Evolutionary conservation across 2,888 invertebrate species (phyloP), one percentile per base, ranked within the genome.

Genomic region (Andricus curvator): DNA sequence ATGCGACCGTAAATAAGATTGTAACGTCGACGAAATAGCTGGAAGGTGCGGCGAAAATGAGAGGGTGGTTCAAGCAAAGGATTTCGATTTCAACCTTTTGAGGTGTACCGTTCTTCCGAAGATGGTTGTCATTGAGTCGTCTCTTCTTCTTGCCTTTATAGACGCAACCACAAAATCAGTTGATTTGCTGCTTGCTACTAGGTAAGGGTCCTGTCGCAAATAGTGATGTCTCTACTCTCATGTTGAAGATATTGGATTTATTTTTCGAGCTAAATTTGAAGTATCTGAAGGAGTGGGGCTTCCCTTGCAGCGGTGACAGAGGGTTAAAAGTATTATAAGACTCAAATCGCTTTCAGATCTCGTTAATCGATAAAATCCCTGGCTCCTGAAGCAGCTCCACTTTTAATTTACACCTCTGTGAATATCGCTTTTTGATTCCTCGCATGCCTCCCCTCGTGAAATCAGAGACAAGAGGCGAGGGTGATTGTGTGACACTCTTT

Each of bases 1-100:
- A 89, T 85, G 85, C 82, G 88, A 85, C 86, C 86, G 86, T 88
- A 88, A 89, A 89, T 86, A 88, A 86, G 83, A 77, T 77, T 68
- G 79, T 84, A 84, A 86, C 80, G 80, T 62, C 62, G 60, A 33
- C 56, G 66, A 41, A 65, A 76, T 77, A 41, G 77, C 25, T 60
- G 25, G 37, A 60, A 66, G 48, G 62, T 77, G 62, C 20, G 67
- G 64, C 41, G 68, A 79, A 78, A 80, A 70, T 22, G 62, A 62
- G 74, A 74, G 56, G 74, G 51, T 74, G 33, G 74, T 56, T 74
- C 74, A 51, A 70, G 70, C 48, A 48, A 51, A 51, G 29, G 74
- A 74, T 33, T 74, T 56, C 51, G 74, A 74, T 74, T 74, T 74
- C 56, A 74, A 51, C 56, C 56, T 74, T 74, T 74, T 74, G 74